A percentile compares a stretch with the other conserved stretches of the same genome.
Evolutionary conservation across 1,140 invertebrate genomes (phyloP).

Genomic region (Branchinecta lynchi): DNA sequence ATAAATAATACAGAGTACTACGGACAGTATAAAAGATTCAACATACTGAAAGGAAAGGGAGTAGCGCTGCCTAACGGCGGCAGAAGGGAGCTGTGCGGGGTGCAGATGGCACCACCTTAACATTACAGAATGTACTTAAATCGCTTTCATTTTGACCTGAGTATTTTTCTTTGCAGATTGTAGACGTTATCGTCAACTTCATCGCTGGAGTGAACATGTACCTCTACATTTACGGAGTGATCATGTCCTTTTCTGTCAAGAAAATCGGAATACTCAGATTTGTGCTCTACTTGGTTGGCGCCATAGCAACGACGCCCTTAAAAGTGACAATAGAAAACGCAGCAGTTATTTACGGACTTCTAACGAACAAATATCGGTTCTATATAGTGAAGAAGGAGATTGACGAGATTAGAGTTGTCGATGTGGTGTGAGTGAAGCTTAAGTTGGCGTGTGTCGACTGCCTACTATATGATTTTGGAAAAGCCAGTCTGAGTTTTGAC

Average conservation of each 20-base stretch:
- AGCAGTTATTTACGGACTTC: constrained; percentile 78
- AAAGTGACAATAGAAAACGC: constrained; percentile 86
- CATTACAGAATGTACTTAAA: too few species aligned
- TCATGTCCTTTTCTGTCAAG: constrained; percentile 82
- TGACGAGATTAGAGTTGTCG: neutral
- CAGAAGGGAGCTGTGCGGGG: too few species aligned
- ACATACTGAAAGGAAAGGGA: too few species aligned
- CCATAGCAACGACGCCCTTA: constrained; percentile 73
- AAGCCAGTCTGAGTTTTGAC: too few species aligned
- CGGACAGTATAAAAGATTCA: too few species aligned
- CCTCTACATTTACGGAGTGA: constrained; percentile 89
- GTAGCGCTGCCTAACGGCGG: too few species aligned
- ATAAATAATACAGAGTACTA: too few species aligned
- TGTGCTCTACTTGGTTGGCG: constrained; percentile 59
- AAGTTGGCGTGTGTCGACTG: too few species aligned
- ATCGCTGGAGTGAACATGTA: constrained; percentile 80
- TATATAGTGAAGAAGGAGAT: constrained; percentile 85
- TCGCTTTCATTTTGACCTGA: too few species aligned
- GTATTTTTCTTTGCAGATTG: constrained; percentile 30
- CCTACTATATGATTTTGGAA: too few species aligned
- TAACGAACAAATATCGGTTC: constrained; percentile 85
- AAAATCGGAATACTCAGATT: constrained; percentile 65
- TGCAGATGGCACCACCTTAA: too few species aligned
- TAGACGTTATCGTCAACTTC: constrained; percentile 74
- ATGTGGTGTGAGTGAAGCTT: neutral